phyloP scores from a whole-genome alignment of 2,113 vertebrate species.

The Lophochroa leadbeateri region DNA sequence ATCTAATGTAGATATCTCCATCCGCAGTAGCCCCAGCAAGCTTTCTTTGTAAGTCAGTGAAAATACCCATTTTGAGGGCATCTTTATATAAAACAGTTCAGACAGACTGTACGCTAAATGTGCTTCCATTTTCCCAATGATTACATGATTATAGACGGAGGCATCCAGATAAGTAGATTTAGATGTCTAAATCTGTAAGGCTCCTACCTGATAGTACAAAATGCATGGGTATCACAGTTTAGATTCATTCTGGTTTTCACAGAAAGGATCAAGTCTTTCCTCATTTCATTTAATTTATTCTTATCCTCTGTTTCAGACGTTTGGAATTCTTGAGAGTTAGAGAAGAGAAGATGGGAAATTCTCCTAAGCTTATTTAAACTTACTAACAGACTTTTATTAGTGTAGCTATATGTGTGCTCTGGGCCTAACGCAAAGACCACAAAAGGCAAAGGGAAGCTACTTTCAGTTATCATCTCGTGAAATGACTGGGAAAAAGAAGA shows the following conservation, averaged over 20 bases:
- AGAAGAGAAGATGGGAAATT: neutral
- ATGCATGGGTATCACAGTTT: neutral
- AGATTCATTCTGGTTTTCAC: neutral
- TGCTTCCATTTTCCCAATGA: neutral
- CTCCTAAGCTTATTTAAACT: neutral
- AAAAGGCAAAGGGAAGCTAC: neutral
- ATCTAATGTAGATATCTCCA: neutral
- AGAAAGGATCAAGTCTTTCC: neutral
- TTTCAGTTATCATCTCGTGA: neutral
- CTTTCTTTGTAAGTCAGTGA: neutral
- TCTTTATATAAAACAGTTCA: neutral
- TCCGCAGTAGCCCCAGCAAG: neutral
- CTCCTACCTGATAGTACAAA: neutral
- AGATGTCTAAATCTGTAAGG: neutral
- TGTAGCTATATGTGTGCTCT: neutral
- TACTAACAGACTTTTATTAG: neutral
- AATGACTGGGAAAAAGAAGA: neutral
- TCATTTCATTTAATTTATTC: neutral
- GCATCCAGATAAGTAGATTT: neutral
- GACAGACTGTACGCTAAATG: neutral
- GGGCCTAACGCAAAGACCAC: neutral
- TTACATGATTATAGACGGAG: neutral
- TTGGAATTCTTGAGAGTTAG: neutral
- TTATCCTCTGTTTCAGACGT: neutral
- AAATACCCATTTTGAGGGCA: neutral